Base-by-base conservation (phyloP, 1,140 invertebrate species). In the Drosophila teissieri region DNA sequence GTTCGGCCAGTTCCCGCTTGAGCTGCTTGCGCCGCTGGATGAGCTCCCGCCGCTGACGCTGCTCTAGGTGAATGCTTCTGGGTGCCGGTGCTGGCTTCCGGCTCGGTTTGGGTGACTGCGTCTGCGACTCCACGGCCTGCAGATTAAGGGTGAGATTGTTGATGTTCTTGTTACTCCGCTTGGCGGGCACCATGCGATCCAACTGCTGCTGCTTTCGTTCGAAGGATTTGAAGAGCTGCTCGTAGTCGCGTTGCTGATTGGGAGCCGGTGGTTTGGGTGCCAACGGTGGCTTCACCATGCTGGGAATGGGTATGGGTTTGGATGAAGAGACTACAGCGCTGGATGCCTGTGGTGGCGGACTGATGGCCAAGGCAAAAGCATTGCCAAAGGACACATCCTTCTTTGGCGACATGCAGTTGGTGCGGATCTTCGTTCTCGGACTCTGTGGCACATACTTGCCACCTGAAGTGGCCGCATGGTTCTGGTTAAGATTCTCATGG, bases 21-120 rank as follows among this genome's bases (percentile, higher is more conserved):
- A 90, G 40, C 42, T 90, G 86, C 46, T 77, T 78, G 14, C 76
- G 83, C 7, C 81, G 72, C 57, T 94, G 93, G 61, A 94, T 93
- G 55, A 94, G 92, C 73, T 94, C 75, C 91, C 93, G 93, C 8
- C 93, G 93, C 56, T 94, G 92, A 42, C 81, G 64, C 44, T 84
- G 77, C 65, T 89, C 80, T 37, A 80, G 60, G 60, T 90, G 82
- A 12, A 96, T 95, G n/a, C 95, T 95, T 6, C 91, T 64, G 0
- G 88, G 88, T 27, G 91, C 91, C 14, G 91, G 90, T 15, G 88
- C 88, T 19, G 91, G 91, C 19, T 91, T 91, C 1, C 89, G 73
- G 24, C 51, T 85, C 2, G 57, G 44, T 42, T 85, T 91, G 0
- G 90, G 90, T 1, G 90, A 90, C 42, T 62, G 61, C 4, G 31